Percentiles rank a stretch among this genome's conserved stretches.
These are phyloP conservation scores for Cephalopterus ornatus DNA, from an alignment of 2,113 vertebrate species.

Conservation along the genomic window DNA sequence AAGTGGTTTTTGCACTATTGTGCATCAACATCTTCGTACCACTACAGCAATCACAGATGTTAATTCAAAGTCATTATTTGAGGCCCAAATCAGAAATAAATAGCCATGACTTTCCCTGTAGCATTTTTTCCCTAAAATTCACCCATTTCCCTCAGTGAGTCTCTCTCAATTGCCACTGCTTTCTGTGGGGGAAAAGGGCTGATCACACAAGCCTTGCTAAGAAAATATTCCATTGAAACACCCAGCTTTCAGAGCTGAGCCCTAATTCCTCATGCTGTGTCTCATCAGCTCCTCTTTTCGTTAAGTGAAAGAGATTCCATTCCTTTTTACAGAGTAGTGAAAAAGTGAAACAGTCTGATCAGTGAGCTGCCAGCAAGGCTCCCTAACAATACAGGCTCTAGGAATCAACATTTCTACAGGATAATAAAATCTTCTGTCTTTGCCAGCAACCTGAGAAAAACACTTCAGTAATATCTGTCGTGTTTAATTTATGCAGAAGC, in stretches of 20 bases:
- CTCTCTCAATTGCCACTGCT: background rate
- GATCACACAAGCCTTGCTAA: background rate
- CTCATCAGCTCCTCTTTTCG: background rate
- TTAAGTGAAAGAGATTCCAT: background rate
- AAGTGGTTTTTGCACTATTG: background rate
- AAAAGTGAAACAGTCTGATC: background rate
- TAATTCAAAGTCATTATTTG: constrained; percentile 35
- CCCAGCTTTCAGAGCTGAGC: background rate
- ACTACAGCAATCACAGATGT: background rate
- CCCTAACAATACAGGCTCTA: background rate
- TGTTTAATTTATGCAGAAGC: background rate
- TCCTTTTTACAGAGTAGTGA: background rate
- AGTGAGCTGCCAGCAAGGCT: background rate
- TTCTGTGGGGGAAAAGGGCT: background rate
- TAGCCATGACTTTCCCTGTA: background rate
- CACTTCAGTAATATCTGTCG: background rate
- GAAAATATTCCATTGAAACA: background rate
- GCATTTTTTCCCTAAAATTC: constrained; percentile 10
- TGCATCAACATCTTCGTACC: background rate
- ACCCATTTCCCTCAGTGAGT: background rate
- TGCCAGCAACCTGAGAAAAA: background rate
- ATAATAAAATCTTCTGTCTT: background rate
- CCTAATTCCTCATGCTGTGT: background rate
- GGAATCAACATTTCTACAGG: background rate
- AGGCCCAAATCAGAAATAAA: background rate